Conservation (phyloP, 2,797 vertebrate species). For the Antennarius maculatus region DNA sequence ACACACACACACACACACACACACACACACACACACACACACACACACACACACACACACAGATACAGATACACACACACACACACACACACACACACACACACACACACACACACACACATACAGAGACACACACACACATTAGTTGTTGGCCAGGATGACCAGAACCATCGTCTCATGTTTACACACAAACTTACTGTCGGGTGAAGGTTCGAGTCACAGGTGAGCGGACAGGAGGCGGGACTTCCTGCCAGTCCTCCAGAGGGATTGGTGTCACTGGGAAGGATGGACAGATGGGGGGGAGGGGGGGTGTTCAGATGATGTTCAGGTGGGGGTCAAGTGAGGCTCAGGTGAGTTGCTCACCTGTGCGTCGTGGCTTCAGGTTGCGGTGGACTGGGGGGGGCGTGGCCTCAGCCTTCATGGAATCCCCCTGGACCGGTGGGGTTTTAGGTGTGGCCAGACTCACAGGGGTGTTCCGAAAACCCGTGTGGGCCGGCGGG, state of each 20-base stretch:
- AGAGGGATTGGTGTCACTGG: constrained; percentile 90
- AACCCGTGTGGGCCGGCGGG: constrained; percentile 90
- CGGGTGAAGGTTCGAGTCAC: constrained; percentile 92
- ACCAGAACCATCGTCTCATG: not conserved
- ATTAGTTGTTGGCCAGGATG: too few species aligned
- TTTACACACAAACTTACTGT: constrained; percentile 54
- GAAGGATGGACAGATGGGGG: not conserved
- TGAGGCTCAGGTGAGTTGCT: not conserved
- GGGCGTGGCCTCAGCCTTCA: constrained; percentile 75
- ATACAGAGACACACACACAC: too few species aligned
- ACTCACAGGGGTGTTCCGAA: constrained; percentile 71
- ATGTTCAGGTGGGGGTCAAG: too few species aligned
- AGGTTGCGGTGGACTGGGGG: constrained; percentile 88
- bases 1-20: too few species aligned
- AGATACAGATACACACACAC: too few species aligned
- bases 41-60: too few species aligned
- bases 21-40: too few species aligned
- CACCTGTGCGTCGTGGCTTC: constrained; percentile 69
- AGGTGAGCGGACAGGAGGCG: constrained; percentile 89
- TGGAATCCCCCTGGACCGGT: constrained; percentile 80
- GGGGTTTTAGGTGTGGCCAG: constrained; percentile 40
- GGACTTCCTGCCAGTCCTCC: constrained; percentile 91
- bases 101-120: too few species aligned
- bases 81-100: not conserved
- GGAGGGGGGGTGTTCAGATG: too few species aligned